phyloP scores from a whole-genome alignment of 2,888 invertebrate species.

The Pardosa pseudoannulata region DNA sequence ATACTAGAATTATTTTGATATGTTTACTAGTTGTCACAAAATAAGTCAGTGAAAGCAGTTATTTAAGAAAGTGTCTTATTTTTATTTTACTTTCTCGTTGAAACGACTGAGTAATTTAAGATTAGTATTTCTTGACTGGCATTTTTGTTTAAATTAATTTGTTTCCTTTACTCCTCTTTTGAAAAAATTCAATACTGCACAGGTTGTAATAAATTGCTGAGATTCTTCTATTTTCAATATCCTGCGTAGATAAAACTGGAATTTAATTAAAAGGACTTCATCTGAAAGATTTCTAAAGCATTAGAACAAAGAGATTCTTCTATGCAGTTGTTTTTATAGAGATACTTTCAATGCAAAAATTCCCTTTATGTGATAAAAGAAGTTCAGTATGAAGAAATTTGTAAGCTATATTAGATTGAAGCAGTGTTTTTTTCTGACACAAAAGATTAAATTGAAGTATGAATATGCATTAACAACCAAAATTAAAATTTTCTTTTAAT shows the following conservation, averaged over 20 bases:
- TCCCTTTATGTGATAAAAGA: background rate
- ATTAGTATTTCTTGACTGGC: background rate
- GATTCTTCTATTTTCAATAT: conserved; percentile 2
- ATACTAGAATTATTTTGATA: too few relatives aligned
- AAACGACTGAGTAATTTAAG: background rate
- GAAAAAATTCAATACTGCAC: background rate
- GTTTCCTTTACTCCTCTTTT: background rate
- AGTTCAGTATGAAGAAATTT: background rate
- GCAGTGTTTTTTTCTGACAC: too few relatives aligned
- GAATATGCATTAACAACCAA: too few relatives aligned
- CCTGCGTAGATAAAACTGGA: background rate
- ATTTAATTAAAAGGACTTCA: background rate
- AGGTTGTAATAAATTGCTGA: conserved; percentile 3
- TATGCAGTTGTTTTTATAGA: background rate
- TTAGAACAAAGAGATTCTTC: background rate
- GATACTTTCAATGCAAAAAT: background rate
- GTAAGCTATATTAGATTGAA: background rate
- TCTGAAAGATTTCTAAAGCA: background rate
- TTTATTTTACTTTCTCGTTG: too few relatives aligned
- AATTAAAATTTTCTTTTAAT: too few relatives aligned
- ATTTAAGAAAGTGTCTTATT: too few relatives aligned
- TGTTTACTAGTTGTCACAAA: too few relatives aligned
- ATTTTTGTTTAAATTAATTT: conserved; percentile 1
- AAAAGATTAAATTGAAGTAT: too few relatives aligned
- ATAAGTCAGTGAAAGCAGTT: too few relatives aligned